phyloP scores from a whole-genome alignment of 2,888 invertebrate genomes.

The Tetheella fluctuosa region DNA sequence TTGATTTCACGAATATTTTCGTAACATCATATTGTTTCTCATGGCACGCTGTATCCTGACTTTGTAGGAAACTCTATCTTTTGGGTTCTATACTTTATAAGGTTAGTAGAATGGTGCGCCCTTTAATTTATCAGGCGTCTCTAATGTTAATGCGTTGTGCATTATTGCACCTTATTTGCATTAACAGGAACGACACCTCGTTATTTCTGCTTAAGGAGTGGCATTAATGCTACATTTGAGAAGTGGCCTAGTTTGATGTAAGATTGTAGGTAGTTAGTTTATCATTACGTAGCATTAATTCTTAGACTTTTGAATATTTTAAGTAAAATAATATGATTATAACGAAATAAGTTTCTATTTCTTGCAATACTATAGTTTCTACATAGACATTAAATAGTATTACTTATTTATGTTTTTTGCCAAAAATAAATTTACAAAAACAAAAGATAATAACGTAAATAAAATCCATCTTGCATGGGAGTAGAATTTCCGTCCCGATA shows the following conservation, averaged over 20 bases:
- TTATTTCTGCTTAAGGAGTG: constrained; percentile 4
- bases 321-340: background rate
- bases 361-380: background rate
- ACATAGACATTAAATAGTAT: background rate
- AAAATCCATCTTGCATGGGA: too few species aligned
- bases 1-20: too few species aligned
- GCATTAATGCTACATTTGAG: constrained; percentile 2
- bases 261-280: background rate
- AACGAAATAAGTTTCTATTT: background rate
- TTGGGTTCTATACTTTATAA: background rate
- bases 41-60: background rate
- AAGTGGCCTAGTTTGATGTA: background rate
- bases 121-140: background rate
- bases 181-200: constrained; percentile 6
- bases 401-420: too few species aligned
- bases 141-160: constrained; percentile 1
- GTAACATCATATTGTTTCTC: too few species aligned
- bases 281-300: background rate
- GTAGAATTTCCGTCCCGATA: too few species aligned
- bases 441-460: background rate
- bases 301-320: constrained; percentile 8
- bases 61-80: background rate
- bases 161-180: constrained; percentile 5
- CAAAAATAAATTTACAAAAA: too few species aligned
- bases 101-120: background rate